Evolutionary conservation across 2,113 vertebrate species (phyloP).

Genomic region (Galemys pyrenaicus): DNA sequence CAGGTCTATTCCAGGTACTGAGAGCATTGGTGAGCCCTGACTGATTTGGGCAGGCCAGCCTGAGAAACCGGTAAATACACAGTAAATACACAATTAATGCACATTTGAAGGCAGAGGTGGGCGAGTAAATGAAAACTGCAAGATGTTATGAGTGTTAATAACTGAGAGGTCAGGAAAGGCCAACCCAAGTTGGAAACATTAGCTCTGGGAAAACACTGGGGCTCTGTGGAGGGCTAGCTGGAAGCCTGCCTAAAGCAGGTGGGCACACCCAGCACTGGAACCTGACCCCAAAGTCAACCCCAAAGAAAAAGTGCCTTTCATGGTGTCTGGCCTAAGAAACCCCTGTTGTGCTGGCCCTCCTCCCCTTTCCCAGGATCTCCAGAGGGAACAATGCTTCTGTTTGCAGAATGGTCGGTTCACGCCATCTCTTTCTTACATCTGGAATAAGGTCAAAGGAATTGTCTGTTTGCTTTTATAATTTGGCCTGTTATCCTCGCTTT

Average conservation of each 20-base stretch:
- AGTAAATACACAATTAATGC: not conserved
- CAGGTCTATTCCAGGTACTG: not conserved
- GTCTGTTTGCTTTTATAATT: slow-evolving; percentile 16
- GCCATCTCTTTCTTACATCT: not conserved
- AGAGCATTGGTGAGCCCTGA: not conserved
- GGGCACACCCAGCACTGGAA: not conserved
- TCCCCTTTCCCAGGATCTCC: not conserved
- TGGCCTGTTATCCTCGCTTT: not conserved
- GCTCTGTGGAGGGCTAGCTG: no score
- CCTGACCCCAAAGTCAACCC: not conserved
- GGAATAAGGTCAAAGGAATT: slow-evolving; percentile 12
- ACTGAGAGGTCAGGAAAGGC: not conserved
- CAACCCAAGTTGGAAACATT: not conserved
- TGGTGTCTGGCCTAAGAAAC: not conserved
- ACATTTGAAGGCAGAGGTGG: not conserved
- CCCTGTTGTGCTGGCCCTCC: not conserved
- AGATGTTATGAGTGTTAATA: accelerated
- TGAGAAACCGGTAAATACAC: not conserved
- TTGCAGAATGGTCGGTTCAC: not conserved
- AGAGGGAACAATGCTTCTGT: not conserved
- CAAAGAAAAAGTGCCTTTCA: not conserved
- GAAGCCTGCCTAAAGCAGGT: not conserved
- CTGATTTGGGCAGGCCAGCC: not conserved
- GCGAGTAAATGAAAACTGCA: not conserved
- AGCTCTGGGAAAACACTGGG: not conserved